Conservation (phyloP, 2,113 vertebrate species). For the Phaethornis superciliosus region DNA sequence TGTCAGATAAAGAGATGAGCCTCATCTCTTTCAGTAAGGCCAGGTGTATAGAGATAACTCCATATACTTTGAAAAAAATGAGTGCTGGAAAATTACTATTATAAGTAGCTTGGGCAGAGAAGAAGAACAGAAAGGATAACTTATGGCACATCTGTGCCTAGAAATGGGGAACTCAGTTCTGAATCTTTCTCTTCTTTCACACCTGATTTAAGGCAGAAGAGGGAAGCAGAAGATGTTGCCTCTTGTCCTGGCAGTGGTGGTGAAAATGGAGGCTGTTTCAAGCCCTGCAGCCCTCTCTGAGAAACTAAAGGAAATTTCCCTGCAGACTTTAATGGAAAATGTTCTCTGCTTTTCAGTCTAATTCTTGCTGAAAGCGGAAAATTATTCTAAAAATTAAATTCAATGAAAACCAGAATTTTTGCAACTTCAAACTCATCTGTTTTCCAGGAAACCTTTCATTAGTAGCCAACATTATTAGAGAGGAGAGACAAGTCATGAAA, state of each 20-base stretch:
- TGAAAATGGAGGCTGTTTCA: constrained; percentile 31
- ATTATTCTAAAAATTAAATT: constrained; percentile 56
- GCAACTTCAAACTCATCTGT: constrained; percentile 9
- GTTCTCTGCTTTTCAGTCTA: constrained; percentile 16
- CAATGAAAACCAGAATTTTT: constrained; percentile 30
- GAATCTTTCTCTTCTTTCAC: background rate
- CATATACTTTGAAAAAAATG: background rate
- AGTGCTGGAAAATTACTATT: background rate
- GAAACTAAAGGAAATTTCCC: constrained; percentile 37
- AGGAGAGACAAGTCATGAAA: constrained; percentile 40
- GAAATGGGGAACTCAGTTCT: background rate
- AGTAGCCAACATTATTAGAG: constrained; percentile 35
- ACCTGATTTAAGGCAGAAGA: background rate
- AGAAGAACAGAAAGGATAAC: background rate
- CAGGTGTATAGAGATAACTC: background rate
- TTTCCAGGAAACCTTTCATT: constrained; percentile 58
- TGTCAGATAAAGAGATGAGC: background rate
- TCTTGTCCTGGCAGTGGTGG: background rate
- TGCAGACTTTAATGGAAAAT: constrained; percentile 47
- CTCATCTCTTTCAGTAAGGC: background rate
- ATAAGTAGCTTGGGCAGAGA: background rate
- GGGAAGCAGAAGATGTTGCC: constrained; percentile 22
- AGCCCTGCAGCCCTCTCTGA: background rate
- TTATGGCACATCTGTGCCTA: background rate
- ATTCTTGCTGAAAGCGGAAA: constrained; percentile 50